These are phyloP conservation scores for Sarcophaga carnaria DNA, from an alignment of 2,888 invertebrate genomes.

Conservation along the genomic window DNA sequence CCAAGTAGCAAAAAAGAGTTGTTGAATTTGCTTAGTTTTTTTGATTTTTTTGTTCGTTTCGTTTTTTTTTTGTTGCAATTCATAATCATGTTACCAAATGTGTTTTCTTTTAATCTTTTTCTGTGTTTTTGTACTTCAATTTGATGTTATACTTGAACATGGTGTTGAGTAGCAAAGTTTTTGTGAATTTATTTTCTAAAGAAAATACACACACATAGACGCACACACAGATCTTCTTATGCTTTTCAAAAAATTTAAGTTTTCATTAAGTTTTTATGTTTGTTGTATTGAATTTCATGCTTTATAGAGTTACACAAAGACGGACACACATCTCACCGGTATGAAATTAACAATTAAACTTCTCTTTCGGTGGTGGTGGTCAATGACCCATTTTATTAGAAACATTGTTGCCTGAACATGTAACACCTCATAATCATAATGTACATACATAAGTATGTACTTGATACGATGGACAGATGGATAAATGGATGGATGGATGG, in stretches of 20 bases:
- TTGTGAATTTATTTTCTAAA: neutral
- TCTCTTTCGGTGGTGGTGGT: constrained; percentile 16
- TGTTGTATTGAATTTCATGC: constrained; percentile 9
- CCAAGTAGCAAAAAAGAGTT: constrained; percentile 12
- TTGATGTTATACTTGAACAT: neutral
- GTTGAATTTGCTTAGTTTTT: neutral
- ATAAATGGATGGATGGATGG: neutral
- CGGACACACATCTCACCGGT: neutral
- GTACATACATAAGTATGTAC: constrained; percentile 23
- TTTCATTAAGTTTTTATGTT: neutral
- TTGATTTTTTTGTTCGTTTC: too few species aligned
- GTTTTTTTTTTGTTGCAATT: constrained; percentile 17
- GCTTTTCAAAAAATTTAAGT: neutral
- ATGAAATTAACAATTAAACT: constrained; percentile 49
- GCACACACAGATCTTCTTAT: neutral
- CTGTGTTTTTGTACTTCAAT: constrained; percentile 20
- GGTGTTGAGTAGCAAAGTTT: constrained; percentile 2
- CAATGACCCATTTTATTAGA: constrained; percentile 54
- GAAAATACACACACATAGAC: neutral
- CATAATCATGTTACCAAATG: constrained; percentile 63
- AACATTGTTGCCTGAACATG: neutral
- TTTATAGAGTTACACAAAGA: neutral
- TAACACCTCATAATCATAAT: constrained; percentile 51
- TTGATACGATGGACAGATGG: too few species aligned
- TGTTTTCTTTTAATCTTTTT: constrained; percentile 65